These are phyloP conservation scores for Microplitis deprimator DNA, from an alignment of 2,888 invertebrate species.

Conservation along the genomic window DNA sequence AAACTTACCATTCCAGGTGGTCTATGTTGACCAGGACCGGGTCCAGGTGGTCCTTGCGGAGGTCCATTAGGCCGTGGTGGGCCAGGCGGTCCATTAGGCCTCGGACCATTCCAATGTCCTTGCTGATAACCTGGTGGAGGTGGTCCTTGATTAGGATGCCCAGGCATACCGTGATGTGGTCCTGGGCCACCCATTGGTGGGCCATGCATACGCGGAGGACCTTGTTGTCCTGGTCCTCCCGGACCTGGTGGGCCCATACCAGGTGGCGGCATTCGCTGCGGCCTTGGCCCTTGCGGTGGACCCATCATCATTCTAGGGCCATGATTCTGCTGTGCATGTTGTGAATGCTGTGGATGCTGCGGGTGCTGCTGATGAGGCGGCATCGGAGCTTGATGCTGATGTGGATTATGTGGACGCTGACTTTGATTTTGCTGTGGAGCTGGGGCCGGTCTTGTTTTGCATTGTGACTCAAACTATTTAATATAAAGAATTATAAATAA, in stretches of 20 bases:
- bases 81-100: constrained; percentile 75
- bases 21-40: constrained; percentile 73
- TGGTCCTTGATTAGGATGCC: constrained; percentile 74
- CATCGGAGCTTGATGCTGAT: constrained; percentile 72
- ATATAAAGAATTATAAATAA: constrained; percentile 17
- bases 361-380: constrained; percentile 73
- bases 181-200: constrained; percentile 73
- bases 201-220: constrained; percentile 72
- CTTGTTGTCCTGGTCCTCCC: constrained; percentile 73
- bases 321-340: constrained; percentile 73
- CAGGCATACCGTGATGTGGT: constrained; percentile 75
- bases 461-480: constrained; percentile 91
- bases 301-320: constrained; percentile 76
- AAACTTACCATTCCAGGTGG: constrained; percentile 75
- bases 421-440: constrained; percentile 78
- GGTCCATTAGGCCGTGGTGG: constrained; percentile 76
- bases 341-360: constrained; percentile 73
- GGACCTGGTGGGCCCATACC: constrained; percentile 73
- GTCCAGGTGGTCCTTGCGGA: constrained; percentile 75
- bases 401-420: constrained; percentile 75
- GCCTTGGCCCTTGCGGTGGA: constrained; percentile 71
- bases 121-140: constrained; percentile 77
- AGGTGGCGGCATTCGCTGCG: constrained; percentile 67
- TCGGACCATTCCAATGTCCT: constrained; percentile 75
- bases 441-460: constrained; percentile 89